Evolutionary conservation across 2,797 vertebrate species (phyloP).

Genomic region (Sebastes iracundus): DNA sequence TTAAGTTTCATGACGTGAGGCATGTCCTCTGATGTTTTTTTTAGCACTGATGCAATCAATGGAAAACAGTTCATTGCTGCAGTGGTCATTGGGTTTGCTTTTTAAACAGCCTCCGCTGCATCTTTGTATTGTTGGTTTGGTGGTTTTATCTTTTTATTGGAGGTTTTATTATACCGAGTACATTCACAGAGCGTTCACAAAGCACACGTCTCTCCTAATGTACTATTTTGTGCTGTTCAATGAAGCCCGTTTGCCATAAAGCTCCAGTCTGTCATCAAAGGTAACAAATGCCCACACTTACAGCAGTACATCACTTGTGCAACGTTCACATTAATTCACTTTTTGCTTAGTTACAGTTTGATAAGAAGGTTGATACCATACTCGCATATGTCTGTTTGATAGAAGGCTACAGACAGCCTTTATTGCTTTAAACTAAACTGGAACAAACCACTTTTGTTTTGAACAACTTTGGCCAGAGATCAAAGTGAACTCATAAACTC

Average conservation of each 20-base stretch:
- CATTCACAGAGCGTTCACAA: not conserved
- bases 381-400: not conserved
- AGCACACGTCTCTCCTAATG: not conserved
- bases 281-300: not conserved
- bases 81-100: constrained; percentile 6
- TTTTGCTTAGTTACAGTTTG: not conserved
- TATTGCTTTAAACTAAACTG: not conserved
- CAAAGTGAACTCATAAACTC: not conserved
- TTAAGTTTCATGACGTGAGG: constrained; percentile 21
- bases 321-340: not conserved
- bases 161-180: not conserved
- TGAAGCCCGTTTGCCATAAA: not conserved
- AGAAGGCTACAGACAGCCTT: not conserved
- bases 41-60: constrained; percentile 14
- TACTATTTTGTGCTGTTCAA: not conserved
- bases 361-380: not conserved
- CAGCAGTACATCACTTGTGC: not conserved
- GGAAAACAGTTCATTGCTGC: not conserved
- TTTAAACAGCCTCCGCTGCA: not conserved
- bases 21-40: constrained; percentile 10
- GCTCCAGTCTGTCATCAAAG: not conserved
- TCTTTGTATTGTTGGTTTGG: constrained; percentile 7
- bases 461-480: not conserved
- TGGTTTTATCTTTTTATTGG: constrained; percentile 29
- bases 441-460: not conserved